Percentiles rank a stretch among this genome's conserved stretches.
Conservation (phyloP, 1,140 invertebrate genomes). For the Aphelenchoides fujianensis region DNA sequence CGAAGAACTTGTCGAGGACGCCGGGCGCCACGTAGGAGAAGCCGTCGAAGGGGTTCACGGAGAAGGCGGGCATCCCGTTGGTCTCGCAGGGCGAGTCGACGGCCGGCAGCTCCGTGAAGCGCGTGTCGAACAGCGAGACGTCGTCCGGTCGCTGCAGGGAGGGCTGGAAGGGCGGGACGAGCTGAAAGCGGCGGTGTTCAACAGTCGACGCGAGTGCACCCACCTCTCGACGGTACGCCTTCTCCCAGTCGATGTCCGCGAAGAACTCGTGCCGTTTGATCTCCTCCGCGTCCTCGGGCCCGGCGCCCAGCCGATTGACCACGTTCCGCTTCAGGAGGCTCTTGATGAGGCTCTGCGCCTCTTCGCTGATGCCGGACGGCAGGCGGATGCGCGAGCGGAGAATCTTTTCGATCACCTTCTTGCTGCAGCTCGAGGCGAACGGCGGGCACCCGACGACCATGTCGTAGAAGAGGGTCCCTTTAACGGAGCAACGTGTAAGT, state of each 20-base stretch:
- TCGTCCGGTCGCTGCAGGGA: background rate
- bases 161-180: background rate
- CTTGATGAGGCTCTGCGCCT: background rate
- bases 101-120: background rate
- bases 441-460: constrained; percentile 96
- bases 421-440: constrained; percentile 88
- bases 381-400: background rate
- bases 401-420: constrained; percentile 67
- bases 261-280: background rate
- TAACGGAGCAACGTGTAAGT: too few relatives aligned
- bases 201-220: too few relatives aligned
- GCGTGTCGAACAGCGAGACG: background rate
- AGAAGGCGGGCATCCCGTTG: background rate
- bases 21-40: background rate
- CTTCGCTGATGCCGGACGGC: background rate
- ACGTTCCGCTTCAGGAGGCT: background rate
- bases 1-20: background rate
- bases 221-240: background rate
- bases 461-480: constrained; percentile 94
- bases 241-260: background rate
- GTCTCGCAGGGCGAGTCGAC: background rate
- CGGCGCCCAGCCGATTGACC: background rate
- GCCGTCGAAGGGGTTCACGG: background rate
- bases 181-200: background rate
- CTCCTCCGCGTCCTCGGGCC: background rate